These are phyloP conservation scores for Artibeus lituratus DNA, from an alignment of 2,797 vertebrate species.

Conservation along the genomic window DNA sequence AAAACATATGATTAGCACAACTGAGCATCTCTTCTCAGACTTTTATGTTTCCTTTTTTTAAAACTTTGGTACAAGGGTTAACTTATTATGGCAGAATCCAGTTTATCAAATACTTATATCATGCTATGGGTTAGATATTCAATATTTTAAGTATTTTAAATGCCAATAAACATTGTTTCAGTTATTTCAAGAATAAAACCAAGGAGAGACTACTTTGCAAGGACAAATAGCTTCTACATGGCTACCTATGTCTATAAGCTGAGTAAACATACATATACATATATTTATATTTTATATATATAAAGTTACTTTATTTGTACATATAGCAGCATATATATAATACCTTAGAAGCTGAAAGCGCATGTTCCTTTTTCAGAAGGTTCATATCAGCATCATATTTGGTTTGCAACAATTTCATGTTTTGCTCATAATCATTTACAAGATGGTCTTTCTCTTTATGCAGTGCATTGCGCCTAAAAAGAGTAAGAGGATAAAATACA, in stretches of 20 bases:
- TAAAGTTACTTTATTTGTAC: not conserved
- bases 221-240: not conserved
- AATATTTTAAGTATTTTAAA: slow-evolving; percentile 1
- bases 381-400: slow-evolving; percentile 87
- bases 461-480: slow-evolving; percentile 82
- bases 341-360: slow-evolving; percentile 90
- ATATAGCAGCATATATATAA: not conserved
- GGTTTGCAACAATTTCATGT: slow-evolving; percentile 83
- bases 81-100: not conserved
- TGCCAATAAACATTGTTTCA: not conserved
- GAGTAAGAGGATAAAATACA: slow-evolving; percentile 38
- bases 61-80: not conserved
- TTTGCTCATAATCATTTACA: slow-evolving; percentile 83
- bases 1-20: not conserved
- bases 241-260: not conserved
- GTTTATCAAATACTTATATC: not conserved
- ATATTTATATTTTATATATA: not conserved
- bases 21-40: not conserved
- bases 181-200: slow-evolving; percentile 14
- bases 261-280: not conserved
- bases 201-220: not conserved
- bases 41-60: slow-evolving; percentile 1
- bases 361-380: slow-evolving; percentile 89
- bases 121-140: not conserved
- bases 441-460: slow-evolving; percentile 88